These are phyloP conservation scores for Cavia aperea DNA, from an alignment of 2,113 vertebrate species.

Conservation along the genomic window DNA sequence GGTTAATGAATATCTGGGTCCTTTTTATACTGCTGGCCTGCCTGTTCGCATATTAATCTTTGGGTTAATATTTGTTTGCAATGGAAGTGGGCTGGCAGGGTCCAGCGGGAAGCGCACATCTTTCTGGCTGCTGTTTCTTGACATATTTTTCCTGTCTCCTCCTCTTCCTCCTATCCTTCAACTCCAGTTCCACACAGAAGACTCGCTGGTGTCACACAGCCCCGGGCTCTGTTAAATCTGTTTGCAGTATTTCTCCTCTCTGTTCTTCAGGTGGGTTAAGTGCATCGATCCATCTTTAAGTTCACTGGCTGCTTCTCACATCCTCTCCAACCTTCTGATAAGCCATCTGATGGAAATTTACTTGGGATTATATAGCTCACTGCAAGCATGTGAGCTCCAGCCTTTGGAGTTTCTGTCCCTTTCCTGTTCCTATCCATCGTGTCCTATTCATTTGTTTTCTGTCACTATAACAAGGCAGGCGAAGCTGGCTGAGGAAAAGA, in stretches of 20 bases:
- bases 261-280: background rate
- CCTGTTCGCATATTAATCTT: background rate
- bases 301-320: background rate
- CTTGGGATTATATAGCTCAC: background rate
- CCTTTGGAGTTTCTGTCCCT: background rate
- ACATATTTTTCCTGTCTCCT: background rate
- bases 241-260: background rate
- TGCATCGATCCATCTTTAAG: background rate
- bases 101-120: background rate
- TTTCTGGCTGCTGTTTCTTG: background rate
- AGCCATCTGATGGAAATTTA: background rate
- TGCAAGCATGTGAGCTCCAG: background rate
- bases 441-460: background rate
- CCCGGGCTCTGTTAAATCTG: background rate
- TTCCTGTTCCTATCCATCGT: background rate
- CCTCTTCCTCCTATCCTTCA: background rate
- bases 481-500: background rate
- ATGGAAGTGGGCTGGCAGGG: background rate
- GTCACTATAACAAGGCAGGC: background rate
- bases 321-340: background rate
- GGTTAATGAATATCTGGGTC: background rate
- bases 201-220: background rate
- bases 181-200: background rate
- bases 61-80: background rate
- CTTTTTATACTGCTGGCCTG: background rate